Base-by-base conservation (phyloP, 2,888 invertebrate species). In the Sphecodes monilicornis region DNA sequence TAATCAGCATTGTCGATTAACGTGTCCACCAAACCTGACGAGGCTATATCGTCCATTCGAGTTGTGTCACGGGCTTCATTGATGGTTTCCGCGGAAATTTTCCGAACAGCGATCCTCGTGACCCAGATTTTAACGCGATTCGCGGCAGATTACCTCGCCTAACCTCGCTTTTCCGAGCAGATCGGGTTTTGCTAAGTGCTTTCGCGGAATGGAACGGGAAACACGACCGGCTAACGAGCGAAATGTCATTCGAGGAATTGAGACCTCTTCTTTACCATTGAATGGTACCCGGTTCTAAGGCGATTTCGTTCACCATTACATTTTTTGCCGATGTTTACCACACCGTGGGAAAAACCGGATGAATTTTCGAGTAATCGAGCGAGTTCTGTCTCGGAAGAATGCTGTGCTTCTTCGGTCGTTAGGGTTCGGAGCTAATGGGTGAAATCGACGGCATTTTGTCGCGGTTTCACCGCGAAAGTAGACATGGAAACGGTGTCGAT, bases 171-270 rank as follows among this genome's bases (percentile, higher is more conserved):
- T 77, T 57, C 76, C 66, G 70, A 5, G 66, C 46, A 13, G 57
- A 29, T 29, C 68, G 39, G 41, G 84, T 50, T 41, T 29, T 50
- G 32, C 50, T n/a, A 39, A 26, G 60, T 18, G 54, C 41, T 26
- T 76, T 84, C 85, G 76, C 69, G 76, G 84, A 78, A 79, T 78
- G 60, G 76, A 76, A 79, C 76, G 84, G 84, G 64, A 76, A 84
- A 84, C 76, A 60, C 72, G 69, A 39, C 32, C 75, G 41, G n/a
- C 69, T 76, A 76, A 84, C 76, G 84, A 84, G 84, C 72, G 84
- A 84, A 82, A 84, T 57, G 73, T 82, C 84, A 70, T 82, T 82
- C 83, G 73, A 26, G 64, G 84, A 83, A 84, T 84, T 82, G 72
- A 84, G 82, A 83, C 76, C 57, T 83, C 71, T 68, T 69, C 76